These are phyloP conservation scores for Poeciliopsis occidentalis DNA, from an alignment of 2,113 vertebrate genomes.

Conservation along the genomic window DNA sequence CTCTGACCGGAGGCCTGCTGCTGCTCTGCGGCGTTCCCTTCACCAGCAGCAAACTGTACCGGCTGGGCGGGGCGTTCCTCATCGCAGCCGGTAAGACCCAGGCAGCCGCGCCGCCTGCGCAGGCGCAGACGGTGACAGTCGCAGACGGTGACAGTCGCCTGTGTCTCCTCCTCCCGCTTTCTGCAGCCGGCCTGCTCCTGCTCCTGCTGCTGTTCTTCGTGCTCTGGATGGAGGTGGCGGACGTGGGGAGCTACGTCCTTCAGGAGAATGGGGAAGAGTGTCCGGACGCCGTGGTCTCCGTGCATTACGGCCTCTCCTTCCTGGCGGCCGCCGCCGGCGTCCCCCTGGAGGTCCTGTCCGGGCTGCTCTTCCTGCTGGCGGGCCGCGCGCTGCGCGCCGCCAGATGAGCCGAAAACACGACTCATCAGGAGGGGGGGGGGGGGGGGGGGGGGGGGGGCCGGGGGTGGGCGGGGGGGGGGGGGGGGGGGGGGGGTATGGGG, in stretches of 20 bases:
- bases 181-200: conserved; percentile 82
- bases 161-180: not conserved
- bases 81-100: conserved; percentile 80
- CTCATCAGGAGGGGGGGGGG: no score
- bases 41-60: conserved; percentile 80
- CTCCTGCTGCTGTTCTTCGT: conserved; percentile 83
- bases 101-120: conserved; percentile 31
- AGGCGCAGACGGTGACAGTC: conserved; percentile 5
- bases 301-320: conserved; percentile 88
- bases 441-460: no score
- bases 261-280: conserved; percentile 82
- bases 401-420: conserved; percentile 45
- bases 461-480: no score
- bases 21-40: conserved; percentile 87
- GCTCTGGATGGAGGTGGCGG: conserved; percentile 88
- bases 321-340: conserved; percentile 83
- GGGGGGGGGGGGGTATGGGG: no score
- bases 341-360: conserved; percentile 82
- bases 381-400: conserved; percentile 71
- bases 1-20: conserved; percentile 82
- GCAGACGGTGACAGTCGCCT: conserved; percentile 1
- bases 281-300: conserved; percentile 56
- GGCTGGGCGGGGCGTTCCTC: conserved; percentile 83
- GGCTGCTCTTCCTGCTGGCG: conserved; percentile 85
- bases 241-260: conserved; percentile 85